phyloP scores from a whole-genome alignment of 2,113 vertebrate genomes.

The Neolamprologus kungweensis region DNA sequence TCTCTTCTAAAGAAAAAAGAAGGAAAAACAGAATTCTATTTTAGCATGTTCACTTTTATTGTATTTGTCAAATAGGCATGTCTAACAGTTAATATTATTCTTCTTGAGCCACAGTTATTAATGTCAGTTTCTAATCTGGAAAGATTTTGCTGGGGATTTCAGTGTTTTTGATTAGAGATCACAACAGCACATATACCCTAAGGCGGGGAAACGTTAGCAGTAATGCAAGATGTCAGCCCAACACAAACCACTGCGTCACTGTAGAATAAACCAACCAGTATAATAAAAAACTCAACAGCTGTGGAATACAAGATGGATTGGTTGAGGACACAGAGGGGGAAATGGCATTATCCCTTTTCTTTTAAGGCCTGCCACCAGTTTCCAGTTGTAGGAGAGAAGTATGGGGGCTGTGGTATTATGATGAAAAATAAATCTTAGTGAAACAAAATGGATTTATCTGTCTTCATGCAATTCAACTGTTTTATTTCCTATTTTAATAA shows the following conservation, averaged over 20 bases:
- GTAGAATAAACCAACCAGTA: constrained; percentile 12
- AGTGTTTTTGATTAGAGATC: not conserved
- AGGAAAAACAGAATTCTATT: not conserved
- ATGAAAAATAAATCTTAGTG: constrained; percentile 16
- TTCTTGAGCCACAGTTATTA: not conserved
- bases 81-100: not conserved
- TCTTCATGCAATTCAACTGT: not conserved
- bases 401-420: constrained; percentile 9
- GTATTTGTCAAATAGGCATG: not conserved
- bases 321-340: not conserved
- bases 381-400: constrained; percentile 17
- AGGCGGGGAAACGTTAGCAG: not conserved
- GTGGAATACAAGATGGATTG: not conserved
- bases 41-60: not conserved
- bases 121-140: not conserved
- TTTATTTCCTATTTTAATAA: constrained; percentile 21
- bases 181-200: not conserved
- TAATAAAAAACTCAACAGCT: constrained; percentile 24
- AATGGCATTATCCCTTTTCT: constrained; percentile 3
- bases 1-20: not conserved
- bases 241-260: not conserved
- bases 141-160: not conserved
- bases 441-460: constrained; percentile 16
- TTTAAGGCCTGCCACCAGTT: constrained; percentile 7
- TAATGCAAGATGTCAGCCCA: not conserved